phyloP scores from a whole-genome alignment of 2,113 vertebrate species.

The Phalacrocorax carbo region DNA sequence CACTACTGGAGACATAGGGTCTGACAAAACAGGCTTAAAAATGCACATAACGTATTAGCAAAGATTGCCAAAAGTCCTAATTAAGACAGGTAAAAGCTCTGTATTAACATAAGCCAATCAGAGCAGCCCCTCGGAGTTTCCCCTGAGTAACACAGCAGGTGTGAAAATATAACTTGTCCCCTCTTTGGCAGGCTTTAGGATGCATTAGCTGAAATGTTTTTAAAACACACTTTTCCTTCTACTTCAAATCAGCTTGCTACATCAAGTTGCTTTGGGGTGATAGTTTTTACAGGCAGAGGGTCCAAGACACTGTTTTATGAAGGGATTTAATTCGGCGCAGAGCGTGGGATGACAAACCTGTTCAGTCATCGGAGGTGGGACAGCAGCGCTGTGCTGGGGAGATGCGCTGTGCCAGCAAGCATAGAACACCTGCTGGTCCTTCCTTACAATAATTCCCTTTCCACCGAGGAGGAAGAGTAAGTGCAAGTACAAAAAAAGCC shows the following conservation, averaged over 20 bases:
- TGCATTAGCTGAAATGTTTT: conserved; percentile 6
- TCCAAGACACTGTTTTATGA: neutral
- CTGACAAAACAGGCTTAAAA: neutral
- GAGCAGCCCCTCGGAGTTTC: neutral
- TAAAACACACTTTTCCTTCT: conserved; percentile 10
- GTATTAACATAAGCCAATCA: neutral
- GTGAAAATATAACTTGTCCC: neutral
- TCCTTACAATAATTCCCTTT: neutral
- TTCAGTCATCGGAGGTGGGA: fast-evolving
- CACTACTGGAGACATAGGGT: neutral
- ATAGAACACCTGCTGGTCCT: neutral
- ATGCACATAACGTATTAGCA: neutral
- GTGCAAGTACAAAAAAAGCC: neutral
- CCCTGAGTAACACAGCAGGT: neutral
- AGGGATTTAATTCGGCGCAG: neutral
- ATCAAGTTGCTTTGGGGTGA: neutral
- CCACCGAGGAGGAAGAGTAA: neutral
- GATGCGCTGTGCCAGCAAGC: neutral
- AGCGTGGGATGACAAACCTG: neutral
- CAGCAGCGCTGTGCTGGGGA: neutral
- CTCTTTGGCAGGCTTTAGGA: neutral
- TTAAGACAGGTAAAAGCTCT: neutral
- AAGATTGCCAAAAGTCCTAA: neutral
- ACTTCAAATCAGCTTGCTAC: conserved; percentile 17
- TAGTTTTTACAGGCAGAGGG: neutral